Base-by-base conservation (phyloP, 1,140 invertebrate genomes). In the Cylas formicarius region DNA sequence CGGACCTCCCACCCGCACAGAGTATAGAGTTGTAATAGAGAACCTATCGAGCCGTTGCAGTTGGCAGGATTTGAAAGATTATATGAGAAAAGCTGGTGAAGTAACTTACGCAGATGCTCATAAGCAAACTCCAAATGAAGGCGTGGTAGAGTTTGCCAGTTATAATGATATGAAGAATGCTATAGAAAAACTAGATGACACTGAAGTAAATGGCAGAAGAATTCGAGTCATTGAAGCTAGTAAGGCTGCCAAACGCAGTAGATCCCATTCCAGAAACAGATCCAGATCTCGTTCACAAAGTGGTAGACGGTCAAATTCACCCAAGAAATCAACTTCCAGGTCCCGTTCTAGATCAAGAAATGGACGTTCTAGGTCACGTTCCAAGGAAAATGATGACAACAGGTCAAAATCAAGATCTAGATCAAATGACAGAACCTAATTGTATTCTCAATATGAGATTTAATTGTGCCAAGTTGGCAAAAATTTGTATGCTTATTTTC, bases 21-120 rank as follows among this genome's bases (percentile, higher is more conserved):
- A 97, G 63, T 91, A 96, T 68, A 82, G 95, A 50, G 75, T 98
- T 26, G 86, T 95, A 62, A 92, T 99, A 50, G 93, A 98, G 69
- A 99, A 99, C 74, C 75, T 99, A 17, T 97, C 93, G 26, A 97
- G 90, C 60, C 81, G 94, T 58, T 93, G 97, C 55, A 97, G 93
- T 70, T 98, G 95, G 96, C 95, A 98, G 55, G 63, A 52, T 31
- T 34, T 53, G 62, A 97, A 98, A 74, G 94, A 98, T 73, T 91
- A 92, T 66, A 97, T 97, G 92, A 81, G 94, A 64, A 87, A 94
- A 70, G 91, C 91, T 63, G 94, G 93, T 44, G 93, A 97, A 75
- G 94, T 97, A 2, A 96, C 92, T 27, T 98, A 95, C 69, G 94
- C 94, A 55, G 87, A 91, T 77, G 88, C 86, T 27, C 88, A 91